Percentiles rank a stretch among this genome's conserved stretches.
phyloP scores from a whole-genome alignment of 2,888 invertebrate genomes.

The Ectemnius lituratus region DNA sequence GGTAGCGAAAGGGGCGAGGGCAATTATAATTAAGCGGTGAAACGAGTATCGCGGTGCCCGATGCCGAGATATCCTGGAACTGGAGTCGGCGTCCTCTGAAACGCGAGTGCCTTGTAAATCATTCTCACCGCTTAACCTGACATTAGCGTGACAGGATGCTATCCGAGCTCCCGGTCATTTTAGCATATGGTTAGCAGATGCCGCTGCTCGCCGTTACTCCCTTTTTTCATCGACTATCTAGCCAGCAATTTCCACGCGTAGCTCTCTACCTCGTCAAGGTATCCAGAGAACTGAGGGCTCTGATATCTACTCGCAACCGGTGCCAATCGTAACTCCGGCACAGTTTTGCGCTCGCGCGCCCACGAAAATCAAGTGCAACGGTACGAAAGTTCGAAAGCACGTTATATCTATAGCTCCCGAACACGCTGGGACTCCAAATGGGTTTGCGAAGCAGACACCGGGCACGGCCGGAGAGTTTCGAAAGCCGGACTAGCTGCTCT shows the following conservation, averaged over 20 bases:
- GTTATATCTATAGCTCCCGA: slow-evolving; percentile 5
- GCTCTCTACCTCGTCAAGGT: neutral
- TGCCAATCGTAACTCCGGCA: neutral
- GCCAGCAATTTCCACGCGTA: slow-evolving; percentile 50
- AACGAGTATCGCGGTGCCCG: slow-evolving; percentile 31
- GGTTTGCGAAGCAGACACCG: slow-evolving; percentile 34
- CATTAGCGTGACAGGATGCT: slow-evolving; percentile 64
- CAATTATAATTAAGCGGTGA: slow-evolving; percentile 40
- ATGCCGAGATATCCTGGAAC: neutral
- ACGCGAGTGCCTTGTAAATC: slow-evolving; percentile 56
- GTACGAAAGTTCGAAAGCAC: slow-evolving; percentile 4
- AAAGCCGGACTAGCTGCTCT: slow-evolving; percentile 73
- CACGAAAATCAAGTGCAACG: slow-evolving; percentile 25
- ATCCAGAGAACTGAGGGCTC: too few species aligned
- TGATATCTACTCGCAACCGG: too few species aligned
- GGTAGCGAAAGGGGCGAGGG: slow-evolving; percentile 6
- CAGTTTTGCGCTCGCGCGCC: neutral
- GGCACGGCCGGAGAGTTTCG: slow-evolving; percentile 63
- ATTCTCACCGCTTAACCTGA: slow-evolving; percentile 64
- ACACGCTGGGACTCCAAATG: slow-evolving; percentile 42
- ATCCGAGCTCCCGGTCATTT: slow-evolving; percentile 58
- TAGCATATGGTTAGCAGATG: slow-evolving; percentile 65
- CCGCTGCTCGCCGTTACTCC: slow-evolving; percentile 42
- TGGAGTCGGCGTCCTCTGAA: neutral
- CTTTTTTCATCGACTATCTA: slow-evolving; percentile 47